A percentile compares a stretch with the other conserved stretches of the same genome.
Evolutionary conservation across 2,888 invertebrate species (phyloP).

Genomic region (Metalampra italica): DNA sequence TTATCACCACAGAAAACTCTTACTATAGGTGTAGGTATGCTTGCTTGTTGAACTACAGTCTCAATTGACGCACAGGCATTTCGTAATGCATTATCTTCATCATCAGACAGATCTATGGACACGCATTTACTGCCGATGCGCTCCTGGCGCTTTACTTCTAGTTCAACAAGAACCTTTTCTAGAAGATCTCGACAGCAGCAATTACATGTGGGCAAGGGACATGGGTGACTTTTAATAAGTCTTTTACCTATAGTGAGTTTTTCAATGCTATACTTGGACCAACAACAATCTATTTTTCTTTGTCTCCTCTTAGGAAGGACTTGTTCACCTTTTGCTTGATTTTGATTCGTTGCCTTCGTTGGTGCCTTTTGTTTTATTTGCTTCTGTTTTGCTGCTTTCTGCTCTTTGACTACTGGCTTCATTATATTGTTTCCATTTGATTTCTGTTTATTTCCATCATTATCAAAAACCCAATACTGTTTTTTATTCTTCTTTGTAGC

Average conservation of each 20-base stretch:
- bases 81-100: conserved; percentile 4
- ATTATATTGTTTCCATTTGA: too few relatives aligned
- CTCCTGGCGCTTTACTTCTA: neutral
- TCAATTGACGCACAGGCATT: neutral
- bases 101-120: conserved; percentile 7
- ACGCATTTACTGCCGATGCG: too few relatives aligned
- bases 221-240: neutral
- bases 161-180: neutral
- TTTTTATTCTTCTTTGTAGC: conserved; percentile 14
- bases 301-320: too few relatives aligned
- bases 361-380: too few relatives aligned
- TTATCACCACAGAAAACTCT: neutral
- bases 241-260: neutral
- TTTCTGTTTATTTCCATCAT: neutral
- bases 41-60: neutral
- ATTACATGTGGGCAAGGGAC: neutral
- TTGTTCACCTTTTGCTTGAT: too few relatives aligned
- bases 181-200: neutral
- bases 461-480: neutral
- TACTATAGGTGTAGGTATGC: neutral
- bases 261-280: neutral
- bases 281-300: neutral
- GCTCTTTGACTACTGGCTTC: too few relatives aligned
- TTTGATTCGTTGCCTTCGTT: neutral
- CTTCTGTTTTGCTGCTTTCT: too few relatives aligned